These are phyloP conservation scores for Falco berigora DNA, from an alignment of 2,797 vertebrate genomes.

Conservation along the genomic window DNA sequence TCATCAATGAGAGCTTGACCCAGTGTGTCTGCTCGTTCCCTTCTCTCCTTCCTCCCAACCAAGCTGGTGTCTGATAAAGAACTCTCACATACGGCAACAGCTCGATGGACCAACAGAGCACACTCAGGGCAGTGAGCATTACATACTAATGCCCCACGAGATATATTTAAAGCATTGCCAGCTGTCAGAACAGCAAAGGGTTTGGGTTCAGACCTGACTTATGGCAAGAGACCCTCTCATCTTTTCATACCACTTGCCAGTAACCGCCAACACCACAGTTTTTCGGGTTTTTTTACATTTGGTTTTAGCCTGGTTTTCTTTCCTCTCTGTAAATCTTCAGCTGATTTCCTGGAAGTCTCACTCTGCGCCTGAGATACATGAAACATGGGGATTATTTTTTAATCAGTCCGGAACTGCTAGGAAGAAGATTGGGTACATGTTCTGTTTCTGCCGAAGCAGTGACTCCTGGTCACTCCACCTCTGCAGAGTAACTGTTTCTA, in stretches of 20 bases:
- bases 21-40: neutral
- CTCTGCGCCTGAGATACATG: neutral
- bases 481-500: neutral
- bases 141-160: no score
- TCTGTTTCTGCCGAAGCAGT: neutral
- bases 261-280: fast-evolving
- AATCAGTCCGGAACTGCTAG: neutral
- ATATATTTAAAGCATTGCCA: neutral
- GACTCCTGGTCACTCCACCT: neutral
- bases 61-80: neutral
- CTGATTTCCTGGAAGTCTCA: neutral
- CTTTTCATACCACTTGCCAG: neutral
- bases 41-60: neutral
- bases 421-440: neutral
- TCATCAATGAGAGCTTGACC: neutral
- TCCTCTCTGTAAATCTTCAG: neutral
- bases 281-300: fast-evolving
- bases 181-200: neutral
- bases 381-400: neutral
- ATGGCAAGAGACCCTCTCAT: neutral
- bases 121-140: neutral
- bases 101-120: neutral
- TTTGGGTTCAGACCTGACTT: neutral
- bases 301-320: neutral
- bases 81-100: neutral